Evolutionary conservation across 2,888 invertebrate genomes (phyloP).

Genomic region (Galerucella calmariensis): DNA sequence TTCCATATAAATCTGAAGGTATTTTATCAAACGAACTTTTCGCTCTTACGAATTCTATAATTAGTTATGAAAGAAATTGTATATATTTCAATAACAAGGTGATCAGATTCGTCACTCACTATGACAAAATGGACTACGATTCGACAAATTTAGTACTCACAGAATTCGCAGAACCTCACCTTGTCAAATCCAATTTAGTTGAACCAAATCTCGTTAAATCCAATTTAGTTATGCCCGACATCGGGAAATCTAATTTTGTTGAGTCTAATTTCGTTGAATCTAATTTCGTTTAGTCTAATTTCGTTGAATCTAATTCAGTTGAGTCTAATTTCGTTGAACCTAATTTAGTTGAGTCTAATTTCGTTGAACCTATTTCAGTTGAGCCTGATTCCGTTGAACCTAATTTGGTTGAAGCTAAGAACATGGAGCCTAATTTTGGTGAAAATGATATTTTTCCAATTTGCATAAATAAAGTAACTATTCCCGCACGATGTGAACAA

Average conservation of each 20-base stretch:
- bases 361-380: not conserved
- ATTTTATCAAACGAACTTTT: not conserved
- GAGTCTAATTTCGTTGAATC: not conserved
- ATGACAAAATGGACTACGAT: not conserved
- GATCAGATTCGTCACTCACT: no score
- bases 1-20: not conserved
- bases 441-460: no score
- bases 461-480: not conserved
- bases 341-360: not conserved
- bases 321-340: not conserved
- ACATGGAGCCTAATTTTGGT: no score
- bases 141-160: not conserved
- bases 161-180: not conserved
- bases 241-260: no score
- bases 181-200: not conserved
- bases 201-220: not conserved
- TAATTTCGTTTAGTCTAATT: not conserved
- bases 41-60: not conserved
- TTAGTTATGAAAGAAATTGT: constrained; percentile 1
- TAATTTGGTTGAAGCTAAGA: not conserved
- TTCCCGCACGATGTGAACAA: not conserved
- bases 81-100: not conserved
- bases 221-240: not conserved
- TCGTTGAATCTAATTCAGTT: not conserved
- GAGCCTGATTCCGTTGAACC: not conserved